These are phyloP conservation scores for Amblyteles armatorius DNA, from an alignment of 2,888 invertebrate genomes.

Conservation along the genomic window DNA sequence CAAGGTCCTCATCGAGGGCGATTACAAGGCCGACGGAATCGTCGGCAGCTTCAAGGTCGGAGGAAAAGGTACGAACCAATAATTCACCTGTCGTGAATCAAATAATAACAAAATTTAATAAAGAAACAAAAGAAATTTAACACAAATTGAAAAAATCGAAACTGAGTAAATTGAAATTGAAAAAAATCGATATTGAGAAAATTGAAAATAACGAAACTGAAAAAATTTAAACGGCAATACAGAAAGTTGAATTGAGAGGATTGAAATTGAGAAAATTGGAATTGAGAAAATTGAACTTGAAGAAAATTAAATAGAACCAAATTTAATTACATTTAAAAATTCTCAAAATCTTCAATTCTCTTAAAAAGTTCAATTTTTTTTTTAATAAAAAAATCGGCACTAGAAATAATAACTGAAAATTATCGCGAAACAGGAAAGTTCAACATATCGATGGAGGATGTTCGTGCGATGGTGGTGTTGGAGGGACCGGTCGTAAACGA, in stretches of 20 bases:
- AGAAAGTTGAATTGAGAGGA: no score
- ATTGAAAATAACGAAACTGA: no score
- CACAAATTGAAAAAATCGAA: no score
- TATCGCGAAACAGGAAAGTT: slow-evolving; percentile 75
- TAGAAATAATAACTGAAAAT: not conserved
- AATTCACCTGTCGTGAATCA: not conserved
- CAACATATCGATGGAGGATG: slow-evolving; percentile 79
- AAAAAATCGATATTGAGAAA: no score
- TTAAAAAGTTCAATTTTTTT: not conserved
- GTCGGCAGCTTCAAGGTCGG: slow-evolving; percentile 87
- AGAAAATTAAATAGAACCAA: no score
- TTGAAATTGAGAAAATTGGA: no score
- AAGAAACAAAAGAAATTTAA: no score
- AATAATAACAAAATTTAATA: not conserved
- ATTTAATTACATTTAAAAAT: no score
- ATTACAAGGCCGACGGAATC: slow-evolving; percentile 88
- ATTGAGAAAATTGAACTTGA: no score
- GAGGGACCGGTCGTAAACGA: slow-evolving; percentile 79
- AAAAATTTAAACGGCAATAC: no score
- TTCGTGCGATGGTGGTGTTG: slow-evolving; percentile 76
- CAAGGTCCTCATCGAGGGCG: slow-evolving; percentile 86
- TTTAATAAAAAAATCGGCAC: not conserved
- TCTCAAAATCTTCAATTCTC: no score
- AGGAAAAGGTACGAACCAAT: slow-evolving; percentile 86
- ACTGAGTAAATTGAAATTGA: no score